Percentiles rank a stretch among this genome's conserved stretches.
These are phyloP conservation scores for Drosophila nr. perissopoda DNA, from an alignment of 2,888 invertebrate genomes.

Conservation along the genomic window DNA sequence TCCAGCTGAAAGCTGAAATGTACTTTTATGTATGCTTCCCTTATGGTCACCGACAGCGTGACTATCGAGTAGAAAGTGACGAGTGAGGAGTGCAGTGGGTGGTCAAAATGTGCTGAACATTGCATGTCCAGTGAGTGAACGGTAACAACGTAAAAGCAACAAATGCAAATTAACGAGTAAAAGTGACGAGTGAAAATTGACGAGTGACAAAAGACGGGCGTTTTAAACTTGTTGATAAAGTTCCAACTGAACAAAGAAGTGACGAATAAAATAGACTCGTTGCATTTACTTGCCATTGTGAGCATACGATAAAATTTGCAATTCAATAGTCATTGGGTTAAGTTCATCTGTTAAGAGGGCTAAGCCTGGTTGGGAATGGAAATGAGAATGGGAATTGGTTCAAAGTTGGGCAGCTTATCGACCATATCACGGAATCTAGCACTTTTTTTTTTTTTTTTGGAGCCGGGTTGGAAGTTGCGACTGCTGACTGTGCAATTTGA, in stretches of 20 bases:
- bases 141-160: background rate
- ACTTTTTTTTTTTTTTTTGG: conserved; percentile 2
- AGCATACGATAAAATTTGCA: background rate
- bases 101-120: background rate
- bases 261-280: conserved; percentile 3
- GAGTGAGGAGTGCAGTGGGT: background rate
- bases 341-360: background rate
- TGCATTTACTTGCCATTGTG: background rate
- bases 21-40: conserved; percentile 2
- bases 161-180: background rate
- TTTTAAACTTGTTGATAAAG: background rate
- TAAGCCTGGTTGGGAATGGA: conserved; percentile 5
- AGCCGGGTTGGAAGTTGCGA: background rate
- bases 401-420: conserved; percentile 13
- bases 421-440: conserved; percentile 31
- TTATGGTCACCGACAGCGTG: background rate
- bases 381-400: background rate
- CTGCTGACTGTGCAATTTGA: conserved; percentile 63
- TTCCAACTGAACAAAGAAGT: background rate
- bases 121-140: background rate
- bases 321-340: background rate
- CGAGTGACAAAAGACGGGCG: background rate
- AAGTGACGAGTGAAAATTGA: background rate
- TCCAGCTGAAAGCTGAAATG: conserved; percentile 38
- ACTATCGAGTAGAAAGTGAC: conserved; percentile 1